A percentile compares a stretch with the other conserved stretches of the same genome.
phyloP scores from a whole-genome alignment of 2,888 invertebrate genomes.

The Eupsilia transversa region DNA sequence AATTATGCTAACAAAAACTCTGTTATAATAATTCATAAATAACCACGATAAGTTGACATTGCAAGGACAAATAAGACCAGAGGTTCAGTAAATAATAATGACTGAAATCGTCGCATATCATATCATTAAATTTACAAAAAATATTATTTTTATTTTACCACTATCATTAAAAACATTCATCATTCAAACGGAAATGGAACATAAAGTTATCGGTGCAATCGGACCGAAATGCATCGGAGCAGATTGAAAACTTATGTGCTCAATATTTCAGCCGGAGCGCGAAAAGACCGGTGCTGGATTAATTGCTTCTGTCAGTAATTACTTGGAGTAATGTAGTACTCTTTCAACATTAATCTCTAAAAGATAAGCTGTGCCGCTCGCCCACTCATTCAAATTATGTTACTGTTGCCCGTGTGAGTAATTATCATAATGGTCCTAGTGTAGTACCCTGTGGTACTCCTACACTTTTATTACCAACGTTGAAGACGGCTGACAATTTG shows the following conservation, averaged over 20 bases:
- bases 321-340: conserved; percentile 71
- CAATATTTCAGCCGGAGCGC: conserved; percentile 63
- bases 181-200: conserved; percentile 20
- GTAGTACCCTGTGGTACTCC: conserved; percentile 49
- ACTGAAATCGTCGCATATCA: neutral
- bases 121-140: neutral
- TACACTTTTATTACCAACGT: conserved; percentile 41
- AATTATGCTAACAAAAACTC: neutral
- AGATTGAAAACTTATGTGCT: conserved; percentile 63
- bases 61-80: neutral
- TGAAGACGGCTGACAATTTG: conserved; percentile 42
- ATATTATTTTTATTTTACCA: neutral
- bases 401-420: conserved; percentile 58
- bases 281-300: conserved; percentile 65
- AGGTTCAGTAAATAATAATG: neutral
- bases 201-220: conserved; percentile 36
- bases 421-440: conserved; percentile 64
- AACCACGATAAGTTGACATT: neutral
- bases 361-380: conserved; percentile 68
- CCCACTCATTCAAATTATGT: conserved; percentile 67
- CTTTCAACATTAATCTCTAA: conserved; percentile 72
- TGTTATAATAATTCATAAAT: neutral
- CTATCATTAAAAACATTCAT: conserved; percentile 18
- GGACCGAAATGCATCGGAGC: conserved; percentile 51
- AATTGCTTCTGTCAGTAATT: conserved; percentile 73